Evolutionary conservation across 2,888 invertebrate species (phyloP).

Genomic region (Tiphia femorata): DNA sequence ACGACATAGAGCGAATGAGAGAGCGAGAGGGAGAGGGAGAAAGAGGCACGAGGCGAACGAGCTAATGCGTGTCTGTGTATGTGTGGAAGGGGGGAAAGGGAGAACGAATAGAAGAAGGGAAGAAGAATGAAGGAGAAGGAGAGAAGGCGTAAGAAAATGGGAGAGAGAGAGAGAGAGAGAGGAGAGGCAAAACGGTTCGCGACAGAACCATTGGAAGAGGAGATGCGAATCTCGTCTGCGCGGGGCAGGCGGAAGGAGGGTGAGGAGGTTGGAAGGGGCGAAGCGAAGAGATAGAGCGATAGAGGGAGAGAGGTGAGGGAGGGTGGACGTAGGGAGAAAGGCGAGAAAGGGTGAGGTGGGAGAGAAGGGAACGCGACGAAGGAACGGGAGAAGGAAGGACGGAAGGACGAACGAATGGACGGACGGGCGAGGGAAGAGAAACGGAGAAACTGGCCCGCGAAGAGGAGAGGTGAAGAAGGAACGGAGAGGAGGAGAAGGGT

Average conservation of each 20-base stretch:
- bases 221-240: background rate
- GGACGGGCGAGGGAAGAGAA: conserved; percentile 4
- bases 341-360: conserved; percentile 1
- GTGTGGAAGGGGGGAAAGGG: conserved; percentile 1
- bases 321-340: conserved; percentile 1
- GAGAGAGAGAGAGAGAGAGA: conserved; percentile 5
- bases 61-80: too few species aligned
- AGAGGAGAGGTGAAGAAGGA: conserved; percentile 1
- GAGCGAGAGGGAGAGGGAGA: conserved; percentile 14
- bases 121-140: background rate
- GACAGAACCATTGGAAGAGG: background rate
- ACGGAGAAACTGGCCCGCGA: conserved; percentile 9
- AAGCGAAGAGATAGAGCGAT: too few species aligned
- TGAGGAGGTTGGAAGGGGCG: background rate
- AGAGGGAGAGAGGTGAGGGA: conserved; percentile 3
- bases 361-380: too few species aligned
- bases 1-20: conserved; percentile 4
- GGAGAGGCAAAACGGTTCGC: background rate
- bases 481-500: background rate
- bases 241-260: conserved; percentile 2
- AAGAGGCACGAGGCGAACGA: conserved; percentile 15
- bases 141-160: conserved; percentile 5
- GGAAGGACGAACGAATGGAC: too few species aligned
- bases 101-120: conserved; percentile 18
- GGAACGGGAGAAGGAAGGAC: conserved; percentile 1